phyloP scores from a whole-genome alignment of 2,797 vertebrate genomes.

The Sebastolobus alascanus region DNA sequence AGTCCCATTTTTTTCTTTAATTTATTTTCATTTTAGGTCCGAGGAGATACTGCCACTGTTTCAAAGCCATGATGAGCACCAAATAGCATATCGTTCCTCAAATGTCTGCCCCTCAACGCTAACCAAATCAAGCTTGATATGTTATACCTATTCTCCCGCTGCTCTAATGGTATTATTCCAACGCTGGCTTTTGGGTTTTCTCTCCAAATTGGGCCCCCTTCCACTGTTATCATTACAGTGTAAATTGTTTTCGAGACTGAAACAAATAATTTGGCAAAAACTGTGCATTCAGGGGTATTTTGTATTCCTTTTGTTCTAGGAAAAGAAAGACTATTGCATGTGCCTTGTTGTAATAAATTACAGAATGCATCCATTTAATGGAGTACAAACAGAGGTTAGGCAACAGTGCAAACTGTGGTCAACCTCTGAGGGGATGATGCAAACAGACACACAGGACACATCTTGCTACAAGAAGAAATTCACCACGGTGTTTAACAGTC shows the following conservation, averaged over 20 bases:
- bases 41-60: conserved; percentile 17
- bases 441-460: conserved; percentile 27
- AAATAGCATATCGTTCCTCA: conserved; percentile 1
- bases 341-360: conserved; percentile 38
- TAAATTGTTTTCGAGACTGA: conserved; percentile 29
- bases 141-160: not conserved
- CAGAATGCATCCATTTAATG: conserved; percentile 36
- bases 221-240: conserved; percentile 5
- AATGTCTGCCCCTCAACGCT: conserved; percentile 11
- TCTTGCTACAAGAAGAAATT: conserved; percentile 13
- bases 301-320: conserved; percentile 18
- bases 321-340: conserved; percentile 9
- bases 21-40: conserved; percentile 24
- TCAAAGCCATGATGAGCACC: conserved; percentile 6
- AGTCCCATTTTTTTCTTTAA: conserved; percentile 17
- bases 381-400: conserved; percentile 20
- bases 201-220: conserved; percentile 6
- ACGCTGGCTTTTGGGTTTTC: conserved; percentile 18
- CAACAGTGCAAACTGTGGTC: conserved; percentile 28
- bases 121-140: conserved; percentile 23
- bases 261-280: conserved; percentile 19
- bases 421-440: conserved; percentile 37
- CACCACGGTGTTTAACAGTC: conserved; percentile 34
- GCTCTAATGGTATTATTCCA: conserved; percentile 36
- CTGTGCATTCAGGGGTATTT: not conserved